Percentiles rank a stretch among this genome's conserved stretches.
phyloP scores from a whole-genome alignment of 2,888 invertebrate species.

The Galerucella pusilla region DNA sequence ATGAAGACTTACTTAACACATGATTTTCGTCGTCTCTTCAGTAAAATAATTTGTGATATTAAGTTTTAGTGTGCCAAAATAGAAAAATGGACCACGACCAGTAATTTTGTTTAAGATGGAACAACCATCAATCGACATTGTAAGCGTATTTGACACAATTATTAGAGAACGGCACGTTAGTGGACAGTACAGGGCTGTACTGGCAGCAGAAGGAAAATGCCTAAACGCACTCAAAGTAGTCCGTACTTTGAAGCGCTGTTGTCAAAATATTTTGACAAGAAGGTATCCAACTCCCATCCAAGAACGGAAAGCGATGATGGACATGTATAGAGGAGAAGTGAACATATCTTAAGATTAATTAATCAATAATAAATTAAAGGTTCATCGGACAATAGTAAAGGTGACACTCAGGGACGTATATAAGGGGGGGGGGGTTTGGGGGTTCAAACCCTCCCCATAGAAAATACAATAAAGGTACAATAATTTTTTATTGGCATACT shows the following conservation, averaged over 20 bases:
- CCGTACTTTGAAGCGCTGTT: conserved; percentile 92
- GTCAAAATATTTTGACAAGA: conserved; percentile 93
- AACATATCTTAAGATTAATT: conserved; percentile 94
- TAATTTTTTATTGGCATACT: no score
- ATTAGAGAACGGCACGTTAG: conserved; percentile 89
- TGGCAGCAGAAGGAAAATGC: conserved; percentile 90
- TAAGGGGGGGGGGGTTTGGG: no score
- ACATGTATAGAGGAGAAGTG: conserved; percentile 94
- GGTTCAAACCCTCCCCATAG: no score
- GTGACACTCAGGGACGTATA: no score
- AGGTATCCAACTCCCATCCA: conserved; percentile 91
- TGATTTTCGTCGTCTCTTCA: conserved; percentile 60
- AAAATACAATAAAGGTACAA: no score
- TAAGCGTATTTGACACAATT: conserved; percentile 93
- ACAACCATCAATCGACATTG: conserved; percentile 93
- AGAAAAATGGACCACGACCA: conserved; percentile 86
- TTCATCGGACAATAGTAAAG: no score
- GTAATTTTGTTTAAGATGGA: conserved; percentile 95
- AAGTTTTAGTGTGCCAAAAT: conserved; percentile 66
- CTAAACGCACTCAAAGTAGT: conserved; percentile 95
- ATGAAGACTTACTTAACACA: conserved; percentile 55
- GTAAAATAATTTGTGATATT: conserved; percentile 66
- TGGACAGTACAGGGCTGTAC: conserved; percentile 97
- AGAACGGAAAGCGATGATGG: conserved; percentile 91
- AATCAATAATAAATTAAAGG: conserved; percentile 89